Percentiles rank a stretch among this genome's conserved stretches.
Evolutionary conservation across 2,888 invertebrate species (phyloP).

Genomic region (Salticus scenicus): DNA sequence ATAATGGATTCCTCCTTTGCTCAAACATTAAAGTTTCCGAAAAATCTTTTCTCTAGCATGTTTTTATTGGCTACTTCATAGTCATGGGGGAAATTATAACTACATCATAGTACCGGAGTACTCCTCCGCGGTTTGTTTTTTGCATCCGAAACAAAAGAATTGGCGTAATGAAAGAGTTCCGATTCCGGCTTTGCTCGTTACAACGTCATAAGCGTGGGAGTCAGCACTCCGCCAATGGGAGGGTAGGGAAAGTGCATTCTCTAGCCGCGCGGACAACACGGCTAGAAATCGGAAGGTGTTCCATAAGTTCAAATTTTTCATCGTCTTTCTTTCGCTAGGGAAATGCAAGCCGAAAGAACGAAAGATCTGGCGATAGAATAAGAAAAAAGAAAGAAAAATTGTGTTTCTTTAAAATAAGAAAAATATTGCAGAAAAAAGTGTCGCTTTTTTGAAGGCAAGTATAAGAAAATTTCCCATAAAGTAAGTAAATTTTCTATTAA

Average conservation of each 20-base stretch:
- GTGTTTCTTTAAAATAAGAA: too few relatives aligned
- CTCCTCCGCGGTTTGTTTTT: conserved; percentile 26
- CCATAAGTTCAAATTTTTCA: conserved; percentile 46
- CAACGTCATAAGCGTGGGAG: conserved; percentile 63
- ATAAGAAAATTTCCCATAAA: too few relatives aligned
- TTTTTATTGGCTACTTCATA: too few relatives aligned
- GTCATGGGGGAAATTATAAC: too few relatives aligned
- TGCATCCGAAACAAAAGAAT: conserved; percentile 24
- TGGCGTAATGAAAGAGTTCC: conserved; percentile 51
- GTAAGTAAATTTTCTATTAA: too few relatives aligned
- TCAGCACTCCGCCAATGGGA: conserved; percentile 37
- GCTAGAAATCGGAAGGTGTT: conserved; percentile 25
- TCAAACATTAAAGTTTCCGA: too few relatives aligned
- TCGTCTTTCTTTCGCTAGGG: conserved; percentile 15
- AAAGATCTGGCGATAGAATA: background rate
- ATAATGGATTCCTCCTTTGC: too few relatives aligned
- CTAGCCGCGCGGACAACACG: conserved; percentile 29
- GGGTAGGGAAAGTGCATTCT: conserved; percentile 34
- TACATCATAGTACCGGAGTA: conserved; percentile 1
- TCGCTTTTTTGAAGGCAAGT: too few relatives aligned
- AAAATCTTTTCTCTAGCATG: too few relatives aligned
- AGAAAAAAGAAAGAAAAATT: too few relatives aligned
- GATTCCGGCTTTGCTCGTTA: conserved; percentile 40
- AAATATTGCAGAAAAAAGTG: too few relatives aligned
- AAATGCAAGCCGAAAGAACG: conserved; percentile 19